Evolutionary conservation across 2,888 invertebrate genomes (phyloP).

Genomic region (Gisinianus flammeolus): DNA sequence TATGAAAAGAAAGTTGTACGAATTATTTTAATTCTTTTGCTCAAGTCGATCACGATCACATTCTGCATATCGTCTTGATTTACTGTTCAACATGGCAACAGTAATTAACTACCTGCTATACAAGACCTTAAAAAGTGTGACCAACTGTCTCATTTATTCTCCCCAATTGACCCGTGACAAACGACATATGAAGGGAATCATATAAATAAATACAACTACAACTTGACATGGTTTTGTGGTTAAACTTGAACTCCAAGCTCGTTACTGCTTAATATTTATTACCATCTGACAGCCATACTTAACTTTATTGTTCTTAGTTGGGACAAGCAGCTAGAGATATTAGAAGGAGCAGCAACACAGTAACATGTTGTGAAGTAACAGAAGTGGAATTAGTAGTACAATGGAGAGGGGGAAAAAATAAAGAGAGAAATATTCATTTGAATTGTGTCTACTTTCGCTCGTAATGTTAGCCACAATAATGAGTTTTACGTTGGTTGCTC

Average conservation of each 20-base stretch:
- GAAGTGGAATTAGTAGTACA: background rate
- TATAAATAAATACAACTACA: background rate
- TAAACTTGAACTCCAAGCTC: background rate
- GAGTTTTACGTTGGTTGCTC: too few relatives aligned
- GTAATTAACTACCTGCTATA: too few relatives aligned
- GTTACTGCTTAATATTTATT: constrained; percentile 4
- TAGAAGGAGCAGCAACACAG: background rate
- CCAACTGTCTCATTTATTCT: background rate
- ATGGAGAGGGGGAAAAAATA: background rate
- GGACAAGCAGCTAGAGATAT: background rate
- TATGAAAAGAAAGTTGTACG: too few relatives aligned
- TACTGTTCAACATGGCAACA: too few relatives aligned
- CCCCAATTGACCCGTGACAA: background rate
- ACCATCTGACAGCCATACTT: background rate
- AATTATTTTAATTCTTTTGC: too few relatives aligned
- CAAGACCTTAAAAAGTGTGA: constrained; percentile 26
- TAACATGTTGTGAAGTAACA: too few relatives aligned
- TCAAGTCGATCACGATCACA: too few relatives aligned
- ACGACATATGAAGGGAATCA: background rate
- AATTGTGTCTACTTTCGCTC: background rate
- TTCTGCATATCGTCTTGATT: too few relatives aligned
- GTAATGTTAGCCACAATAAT: too few relatives aligned
- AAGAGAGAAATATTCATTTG: background rate
- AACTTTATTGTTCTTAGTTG: background rate
- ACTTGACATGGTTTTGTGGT: background rate